A percentile compares a stretch with the other conserved stretches of the same genome.
phyloP scores from a whole-genome alignment of 2,113 vertebrate species.

The Empidonax traillii region DNA sequence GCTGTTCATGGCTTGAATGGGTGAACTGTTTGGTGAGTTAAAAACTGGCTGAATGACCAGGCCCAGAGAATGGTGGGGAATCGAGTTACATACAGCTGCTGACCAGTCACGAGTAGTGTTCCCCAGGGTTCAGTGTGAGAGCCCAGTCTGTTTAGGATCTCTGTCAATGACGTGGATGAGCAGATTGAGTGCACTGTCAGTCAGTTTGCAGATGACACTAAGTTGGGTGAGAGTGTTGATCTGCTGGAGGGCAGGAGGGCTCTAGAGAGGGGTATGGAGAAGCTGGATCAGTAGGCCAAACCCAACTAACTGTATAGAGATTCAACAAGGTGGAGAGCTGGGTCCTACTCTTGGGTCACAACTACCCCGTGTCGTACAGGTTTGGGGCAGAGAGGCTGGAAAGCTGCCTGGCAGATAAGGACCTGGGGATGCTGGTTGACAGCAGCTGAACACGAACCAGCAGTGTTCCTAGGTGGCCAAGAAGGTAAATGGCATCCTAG shows the following conservation, averaged over 20 bases:
- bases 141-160: neutral
- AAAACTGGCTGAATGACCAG: neutral
- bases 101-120: neutral
- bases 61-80: no score
- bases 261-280: neutral
- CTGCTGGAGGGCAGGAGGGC: neutral
- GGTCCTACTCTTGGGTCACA: neutral
- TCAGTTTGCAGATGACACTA: neutral
- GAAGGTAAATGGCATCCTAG: neutral
- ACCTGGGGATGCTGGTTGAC: neutral
- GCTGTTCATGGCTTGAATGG: neutral
- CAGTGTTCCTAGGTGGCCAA: neutral
- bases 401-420: neutral
- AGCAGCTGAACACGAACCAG: neutral
- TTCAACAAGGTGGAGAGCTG: neutral
- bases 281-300: neutral
- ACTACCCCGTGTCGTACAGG: neutral
- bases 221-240: neutral
- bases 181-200: neutral
- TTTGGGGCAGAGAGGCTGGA: neutral
- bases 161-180: no score
- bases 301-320: no score
- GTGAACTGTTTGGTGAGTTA: neutral
- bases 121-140: neutral
- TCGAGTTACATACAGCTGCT: no score